A percentile compares a stretch with the other conserved stretches of the same genome.
Evolutionary conservation across 2,113 vertebrate species (phyloP).

Genomic region (Todiramphus chloris): DNA sequence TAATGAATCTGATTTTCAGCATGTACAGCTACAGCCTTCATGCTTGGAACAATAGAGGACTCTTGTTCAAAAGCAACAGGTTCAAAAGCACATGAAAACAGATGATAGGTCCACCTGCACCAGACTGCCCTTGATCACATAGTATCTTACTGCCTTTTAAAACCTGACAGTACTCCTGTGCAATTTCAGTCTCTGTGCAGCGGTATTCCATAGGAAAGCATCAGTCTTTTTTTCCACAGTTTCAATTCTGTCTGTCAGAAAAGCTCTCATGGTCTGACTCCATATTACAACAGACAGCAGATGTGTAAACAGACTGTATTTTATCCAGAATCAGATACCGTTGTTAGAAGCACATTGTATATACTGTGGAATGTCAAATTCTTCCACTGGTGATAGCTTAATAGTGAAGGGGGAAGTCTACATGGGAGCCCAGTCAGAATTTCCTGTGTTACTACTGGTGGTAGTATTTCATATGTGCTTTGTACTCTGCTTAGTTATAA

Average conservation of each 20-base stretch:
- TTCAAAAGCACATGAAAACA: neutral
- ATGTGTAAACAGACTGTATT: neutral
- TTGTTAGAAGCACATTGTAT: neutral
- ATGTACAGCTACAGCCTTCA: neutral
- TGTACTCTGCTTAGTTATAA: neutral
- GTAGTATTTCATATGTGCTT: neutral
- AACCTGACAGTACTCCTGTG: neutral
- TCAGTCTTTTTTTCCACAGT: neutral
- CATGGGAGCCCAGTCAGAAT: neutral
- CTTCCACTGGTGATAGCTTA: neutral
- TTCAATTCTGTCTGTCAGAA: neutral
- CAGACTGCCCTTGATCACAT: neutral
- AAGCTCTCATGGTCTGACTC: neutral
- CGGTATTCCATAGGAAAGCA: neutral
- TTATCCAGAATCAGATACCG: neutral
- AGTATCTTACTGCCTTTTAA: neutral
- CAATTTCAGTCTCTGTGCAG: neutral
- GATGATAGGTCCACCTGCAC: neutral
- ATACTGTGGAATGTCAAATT: neutral
- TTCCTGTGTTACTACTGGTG: neutral
- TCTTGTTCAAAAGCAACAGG: neutral
- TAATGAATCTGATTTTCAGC: neutral
- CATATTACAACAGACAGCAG: neutral
- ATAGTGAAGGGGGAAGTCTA: neutral
- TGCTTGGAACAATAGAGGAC: neutral